Evolutionary conservation across 2,888 invertebrate genomes (phyloP), one percentile per base, ranked within the genome.

Genomic region (Neelides folsomi): DNA sequence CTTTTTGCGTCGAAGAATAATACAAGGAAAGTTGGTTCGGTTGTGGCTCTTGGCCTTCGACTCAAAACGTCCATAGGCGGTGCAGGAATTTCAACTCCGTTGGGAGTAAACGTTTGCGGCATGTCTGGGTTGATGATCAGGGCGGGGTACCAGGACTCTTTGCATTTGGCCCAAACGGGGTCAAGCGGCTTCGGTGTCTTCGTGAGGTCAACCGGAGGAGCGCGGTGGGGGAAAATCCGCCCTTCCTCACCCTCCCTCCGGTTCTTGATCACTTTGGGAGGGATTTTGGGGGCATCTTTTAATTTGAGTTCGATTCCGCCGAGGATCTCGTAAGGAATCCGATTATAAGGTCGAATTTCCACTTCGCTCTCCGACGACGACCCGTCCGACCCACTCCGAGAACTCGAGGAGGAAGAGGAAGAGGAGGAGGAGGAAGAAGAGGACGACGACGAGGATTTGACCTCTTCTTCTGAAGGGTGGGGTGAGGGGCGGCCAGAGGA

Each of bases 91-190:
- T 93, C 92, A 0, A 94, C 92, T 27, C 92, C 92, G 71, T 90
- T 89, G 73, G 93, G 88, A 45, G 88, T 78, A 68, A 84, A 86
- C 3, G 85, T 78, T 55, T 80, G 84, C 1, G 92, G 90, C 73
- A 92, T 92, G 68, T 85, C 83, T 0, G 94, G 93, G 71, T 93
- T 89, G 57, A 94, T 90, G 56, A 93, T 93, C 59, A 95, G 74
- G 4, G 94, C 94, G 43, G 94, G 95, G 73, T 94, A 94, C 93
- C 94, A 95, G 0, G 93, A 93, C 18, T 93, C 89, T 62, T 86
- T 80, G 74, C 93, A 93, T 70, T 95, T 94, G 15, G 94, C 94
- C 95, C 94, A 95, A 2, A 95, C 94, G 43, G 94, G 77, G 70
- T 92, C 89, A 56, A 94, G 72, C 1, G 92, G 88, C 66, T 86